Evolutionary conservation across 2,888 invertebrate genomes (phyloP).

Genomic region (Pachydiplax longipennis): DNA sequence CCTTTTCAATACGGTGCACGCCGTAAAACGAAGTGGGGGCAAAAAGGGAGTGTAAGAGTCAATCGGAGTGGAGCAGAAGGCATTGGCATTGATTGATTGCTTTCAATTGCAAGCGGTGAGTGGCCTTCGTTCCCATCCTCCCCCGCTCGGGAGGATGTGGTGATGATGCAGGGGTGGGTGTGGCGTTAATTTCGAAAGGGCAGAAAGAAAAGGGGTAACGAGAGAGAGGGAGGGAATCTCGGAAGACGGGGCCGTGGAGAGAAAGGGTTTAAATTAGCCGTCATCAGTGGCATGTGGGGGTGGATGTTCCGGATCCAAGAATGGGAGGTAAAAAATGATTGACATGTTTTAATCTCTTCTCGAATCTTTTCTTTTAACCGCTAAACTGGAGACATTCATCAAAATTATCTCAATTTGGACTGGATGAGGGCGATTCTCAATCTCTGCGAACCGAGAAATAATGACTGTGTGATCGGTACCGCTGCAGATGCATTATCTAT

Average conservation of each 20-base stretch:
- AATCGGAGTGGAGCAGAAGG: background rate
- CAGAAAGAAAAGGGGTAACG: background rate
- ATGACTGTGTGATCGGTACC: too few relatives aligned
- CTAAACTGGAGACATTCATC: too few relatives aligned
- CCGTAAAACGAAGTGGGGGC: background rate
- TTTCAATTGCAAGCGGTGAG: background rate
- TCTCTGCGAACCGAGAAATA: too few relatives aligned
- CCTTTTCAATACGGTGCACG: background rate
- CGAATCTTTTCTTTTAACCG: too few relatives aligned
- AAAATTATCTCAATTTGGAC: too few relatives aligned
- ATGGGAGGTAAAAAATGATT: background rate
- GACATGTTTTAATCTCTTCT: too few relatives aligned
- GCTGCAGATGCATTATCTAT: too few relatives aligned
- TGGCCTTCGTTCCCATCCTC: background rate
- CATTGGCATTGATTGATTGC: slow-evolving; percentile 31
- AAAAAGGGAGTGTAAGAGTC: background rate
- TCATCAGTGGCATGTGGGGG: background rate
- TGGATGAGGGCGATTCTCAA: too few relatives aligned
- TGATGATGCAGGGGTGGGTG: background rate
- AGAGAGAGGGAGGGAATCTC: background rate
- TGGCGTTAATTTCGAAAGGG: background rate
- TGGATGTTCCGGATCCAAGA: background rate
- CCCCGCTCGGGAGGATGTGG: background rate
- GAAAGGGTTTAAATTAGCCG: too few relatives aligned
- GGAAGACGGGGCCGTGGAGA: background rate